Evolutionary conservation across 2,888 invertebrate species (phyloP), one percentile per base, ranked within the genome.

Genomic region (Thereva nobilitata): DNA sequence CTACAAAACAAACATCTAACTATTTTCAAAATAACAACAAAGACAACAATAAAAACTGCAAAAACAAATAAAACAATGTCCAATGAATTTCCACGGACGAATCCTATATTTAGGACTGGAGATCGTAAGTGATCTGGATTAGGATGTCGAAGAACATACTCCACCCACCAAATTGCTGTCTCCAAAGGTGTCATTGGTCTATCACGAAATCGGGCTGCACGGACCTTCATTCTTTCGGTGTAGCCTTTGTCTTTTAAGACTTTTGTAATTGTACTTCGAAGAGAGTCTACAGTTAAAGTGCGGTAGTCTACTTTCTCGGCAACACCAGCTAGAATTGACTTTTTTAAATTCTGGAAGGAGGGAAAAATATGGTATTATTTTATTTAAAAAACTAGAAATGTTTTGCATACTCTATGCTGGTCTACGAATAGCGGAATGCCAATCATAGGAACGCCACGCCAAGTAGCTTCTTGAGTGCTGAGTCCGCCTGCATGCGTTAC

Each of bases 131-230:
- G 83, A 4, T 76, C 78, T 0, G 85, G 85, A 0, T 85, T 84
- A 5, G 79, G 77, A 12, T 85, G 83, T 5, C 81, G 77, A 0
- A 84, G 82, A 0, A 86, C 83, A 72, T 86, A 84, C 73, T 88
- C 86, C n/a, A 85, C 80, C 87, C 87, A 87, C 76, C 84, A 84
- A 2, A 85, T 78, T 4, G 87, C 81, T 10, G 84, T 84, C 12
- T 84, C 83, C n/a, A 85, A 78, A 0, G 87, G 84, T 1, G 82
- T 76, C 71, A 84, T 74, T 0, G 82, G 83, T 1, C 85, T 81
- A 72, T 85, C 84, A 49, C 76, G 76, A 76, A 82, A 84, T 45
- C 80, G 73, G 12, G 72, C 75, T 3, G 83, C 82, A n/a, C 82
- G 73, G 57, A 76, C 74, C 71, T 81, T 78, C 3, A 79, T 79